These are phyloP conservation scores for Haemorhous mexicanus DNA, from an alignment of 2,113 vertebrate species.

Conservation along the genomic window DNA sequence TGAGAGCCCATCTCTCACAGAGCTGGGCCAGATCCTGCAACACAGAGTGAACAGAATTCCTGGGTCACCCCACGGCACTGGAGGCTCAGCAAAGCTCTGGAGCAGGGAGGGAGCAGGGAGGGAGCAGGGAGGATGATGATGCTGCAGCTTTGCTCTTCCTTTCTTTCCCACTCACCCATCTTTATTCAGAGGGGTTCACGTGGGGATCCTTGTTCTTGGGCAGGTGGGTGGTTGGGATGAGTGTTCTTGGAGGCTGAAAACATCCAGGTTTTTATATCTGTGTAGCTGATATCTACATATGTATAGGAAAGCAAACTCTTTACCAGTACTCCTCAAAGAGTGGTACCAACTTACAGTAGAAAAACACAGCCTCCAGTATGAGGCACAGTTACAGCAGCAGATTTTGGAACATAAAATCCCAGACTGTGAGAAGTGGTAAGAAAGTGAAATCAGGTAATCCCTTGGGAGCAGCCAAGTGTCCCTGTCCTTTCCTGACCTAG, in stretches of 20 bases:
- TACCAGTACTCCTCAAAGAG: slow-evolving; percentile 64
- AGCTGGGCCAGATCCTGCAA: background rate
- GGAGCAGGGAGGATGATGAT: background rate
- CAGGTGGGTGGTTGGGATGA: background rate
- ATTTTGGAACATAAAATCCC: slow-evolving; percentile 54
- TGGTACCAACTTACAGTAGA: slow-evolving; percentile 74
- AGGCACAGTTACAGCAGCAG: slow-evolving; percentile 61
- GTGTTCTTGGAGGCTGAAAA: background rate
- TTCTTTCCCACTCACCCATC: background rate
- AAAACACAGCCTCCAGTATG: slow-evolving; percentile 40
- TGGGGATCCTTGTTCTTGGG: fast-evolving
- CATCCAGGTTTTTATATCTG: background rate
- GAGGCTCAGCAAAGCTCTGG: background rate
- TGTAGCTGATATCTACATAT: background rate
- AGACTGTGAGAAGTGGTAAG: slow-evolving; percentile 56
- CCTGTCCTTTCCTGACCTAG: background rate
- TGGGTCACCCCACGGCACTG: background rate
- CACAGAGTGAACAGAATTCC: background rate
- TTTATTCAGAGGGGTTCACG: background rate
- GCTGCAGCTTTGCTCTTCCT: background rate
- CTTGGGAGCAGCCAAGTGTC: background rate
- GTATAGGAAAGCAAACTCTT: slow-evolving; percentile 32
- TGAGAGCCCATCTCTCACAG: slow-evolving; percentile 2
- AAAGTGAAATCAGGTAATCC: slow-evolving; percentile 34
- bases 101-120: background rate